Evolutionary conservation across 2,888 invertebrate genomes (phyloP).

Genomic region (Oligia fasciuncula): DNA sequence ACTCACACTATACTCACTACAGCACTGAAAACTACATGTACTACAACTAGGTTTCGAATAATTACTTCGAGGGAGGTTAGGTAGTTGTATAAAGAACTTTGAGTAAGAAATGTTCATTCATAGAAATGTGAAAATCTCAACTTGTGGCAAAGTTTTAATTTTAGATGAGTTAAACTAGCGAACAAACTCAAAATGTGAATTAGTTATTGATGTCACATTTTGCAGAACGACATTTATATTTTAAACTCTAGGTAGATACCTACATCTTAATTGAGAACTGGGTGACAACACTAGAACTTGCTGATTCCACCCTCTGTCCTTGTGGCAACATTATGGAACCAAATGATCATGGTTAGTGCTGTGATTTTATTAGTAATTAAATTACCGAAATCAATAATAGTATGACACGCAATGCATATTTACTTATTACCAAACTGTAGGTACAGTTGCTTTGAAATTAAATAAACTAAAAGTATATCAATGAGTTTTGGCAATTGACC

Average conservation of each 20-base stretch:
- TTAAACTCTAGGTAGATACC: background rate
- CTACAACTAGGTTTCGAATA: background rate
- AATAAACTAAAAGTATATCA: conserved; percentile 10
- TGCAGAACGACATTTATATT: background rate
- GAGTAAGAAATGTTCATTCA: background rate
- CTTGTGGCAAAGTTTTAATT: background rate
- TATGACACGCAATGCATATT: conserved; percentile 18
- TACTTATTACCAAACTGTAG: conserved; percentile 11
- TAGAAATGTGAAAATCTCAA: background rate
- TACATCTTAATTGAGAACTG: background rate
- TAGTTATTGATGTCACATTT: background rate
- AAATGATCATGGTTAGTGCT: background rate
- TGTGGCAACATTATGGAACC: background rate
- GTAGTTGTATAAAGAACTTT: background rate
- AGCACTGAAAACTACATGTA: background rate
- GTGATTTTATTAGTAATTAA: background rate
- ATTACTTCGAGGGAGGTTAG: background rate
- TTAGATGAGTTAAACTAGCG: too few relatives aligned
- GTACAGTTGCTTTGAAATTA: conserved; percentile 21
- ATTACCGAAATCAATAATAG: conserved; percentile 4
- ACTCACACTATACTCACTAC: background rate
- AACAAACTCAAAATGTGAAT: background rate
- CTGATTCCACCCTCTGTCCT: background rate
- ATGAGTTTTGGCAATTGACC: conserved; percentile 12
- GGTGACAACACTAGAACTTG: background rate